phyloP scores from a whole-genome alignment of 2,888 invertebrate species.

The Drosophila longiperda region DNA sequence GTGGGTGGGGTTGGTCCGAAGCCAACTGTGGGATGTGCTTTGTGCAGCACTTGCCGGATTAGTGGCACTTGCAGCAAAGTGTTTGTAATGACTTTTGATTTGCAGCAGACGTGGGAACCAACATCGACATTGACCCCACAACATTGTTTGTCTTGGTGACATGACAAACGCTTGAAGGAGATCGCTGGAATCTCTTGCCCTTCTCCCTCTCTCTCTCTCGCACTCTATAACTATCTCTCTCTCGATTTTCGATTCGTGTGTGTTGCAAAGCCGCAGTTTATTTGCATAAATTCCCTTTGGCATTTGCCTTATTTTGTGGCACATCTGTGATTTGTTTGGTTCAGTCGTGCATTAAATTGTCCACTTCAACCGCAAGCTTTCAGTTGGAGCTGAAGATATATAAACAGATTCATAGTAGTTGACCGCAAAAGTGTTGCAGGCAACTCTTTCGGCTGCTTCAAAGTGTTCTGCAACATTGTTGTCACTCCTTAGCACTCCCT shows the following conservation, averaged over 20 bases:
- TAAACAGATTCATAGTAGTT: background rate
- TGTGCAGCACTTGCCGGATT: conserved; percentile 68
- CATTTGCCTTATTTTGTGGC: conserved; percentile 21
- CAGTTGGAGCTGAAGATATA: conserved; percentile 21
- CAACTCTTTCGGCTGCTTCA: conserved; percentile 65
- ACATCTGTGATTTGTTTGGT: conserved; percentile 39
- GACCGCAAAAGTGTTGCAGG: conserved; percentile 41
- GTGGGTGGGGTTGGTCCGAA: conserved; percentile 27
- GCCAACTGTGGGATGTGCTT: conserved; percentile 49
- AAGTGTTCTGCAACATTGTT: conserved; percentile 67
- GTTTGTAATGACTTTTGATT: conserved; percentile 80
- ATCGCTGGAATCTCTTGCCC: background rate
- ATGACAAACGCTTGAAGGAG: conserved; percentile 39
- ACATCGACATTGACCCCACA: conserved; percentile 40
- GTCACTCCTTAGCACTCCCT: conserved; percentile 32
- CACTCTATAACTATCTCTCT: background rate
- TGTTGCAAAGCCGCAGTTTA: conserved; percentile 44
- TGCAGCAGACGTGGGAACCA: conserved; percentile 66
- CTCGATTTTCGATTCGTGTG: conserved; percentile 21
- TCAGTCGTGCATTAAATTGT: conserved; percentile 78
- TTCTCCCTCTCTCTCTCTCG: background rate
- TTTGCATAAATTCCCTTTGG: conserved; percentile 71
- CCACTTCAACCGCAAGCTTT: conserved; percentile 56
- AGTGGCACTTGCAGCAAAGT: conserved; percentile 69
- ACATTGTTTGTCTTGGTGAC: conserved; percentile 54